Percentiles rank a stretch among this genome's conserved stretches.
Conservation (phyloP, 2,888 invertebrate genomes). For the Eubasilissa splendida region DNA sequence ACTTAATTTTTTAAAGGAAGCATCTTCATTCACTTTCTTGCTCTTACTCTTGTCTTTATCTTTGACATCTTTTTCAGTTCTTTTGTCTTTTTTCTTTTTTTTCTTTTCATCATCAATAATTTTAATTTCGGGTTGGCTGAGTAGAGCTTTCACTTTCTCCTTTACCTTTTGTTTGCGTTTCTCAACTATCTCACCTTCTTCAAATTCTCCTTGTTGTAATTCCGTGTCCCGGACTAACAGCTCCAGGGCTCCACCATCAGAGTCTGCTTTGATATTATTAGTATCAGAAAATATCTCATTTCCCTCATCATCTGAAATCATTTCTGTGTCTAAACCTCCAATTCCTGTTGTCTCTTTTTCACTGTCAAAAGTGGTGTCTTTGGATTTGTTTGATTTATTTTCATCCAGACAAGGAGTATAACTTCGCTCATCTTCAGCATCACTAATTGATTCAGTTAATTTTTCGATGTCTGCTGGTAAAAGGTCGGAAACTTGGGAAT, state of each 20-base stretch:
- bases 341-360: slow-evolving; percentile 68
- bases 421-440: slow-evolving; percentile 77
- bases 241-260: slow-evolving; percentile 66
- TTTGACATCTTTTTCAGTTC: slow-evolving; percentile 67
- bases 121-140: slow-evolving; percentile 59
- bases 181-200: slow-evolving; percentile 76
- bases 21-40: slow-evolving; percentile 69
- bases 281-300: slow-evolving; percentile 77
- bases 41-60: slow-evolving; percentile 64
- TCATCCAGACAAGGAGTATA: slow-evolving; percentile 84
- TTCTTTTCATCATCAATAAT: slow-evolving; percentile 65
- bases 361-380: slow-evolving; percentile 65
- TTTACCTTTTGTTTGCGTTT: slow-evolving; percentile 63
- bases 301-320: slow-evolving; percentile 83
- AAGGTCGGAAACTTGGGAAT: slow-evolving; percentile 54
- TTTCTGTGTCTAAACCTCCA: slow-evolving; percentile 80
- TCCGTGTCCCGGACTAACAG: slow-evolving; percentile 67
- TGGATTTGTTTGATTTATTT: slow-evolving; percentile 67
- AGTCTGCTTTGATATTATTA: slow-evolving; percentile 64
- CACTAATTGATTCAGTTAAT: slow-evolving; percentile 78
- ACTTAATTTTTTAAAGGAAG: slow-evolving; percentile 85
- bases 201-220: slow-evolving; percentile 66
- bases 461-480: slow-evolving; percentile 61
- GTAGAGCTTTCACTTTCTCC: slow-evolving; percentile 60
- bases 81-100: slow-evolving; percentile 72